phyloP scores from a whole-genome alignment of 2,113 vertebrate species.

The Scatophagus argus region DNA sequence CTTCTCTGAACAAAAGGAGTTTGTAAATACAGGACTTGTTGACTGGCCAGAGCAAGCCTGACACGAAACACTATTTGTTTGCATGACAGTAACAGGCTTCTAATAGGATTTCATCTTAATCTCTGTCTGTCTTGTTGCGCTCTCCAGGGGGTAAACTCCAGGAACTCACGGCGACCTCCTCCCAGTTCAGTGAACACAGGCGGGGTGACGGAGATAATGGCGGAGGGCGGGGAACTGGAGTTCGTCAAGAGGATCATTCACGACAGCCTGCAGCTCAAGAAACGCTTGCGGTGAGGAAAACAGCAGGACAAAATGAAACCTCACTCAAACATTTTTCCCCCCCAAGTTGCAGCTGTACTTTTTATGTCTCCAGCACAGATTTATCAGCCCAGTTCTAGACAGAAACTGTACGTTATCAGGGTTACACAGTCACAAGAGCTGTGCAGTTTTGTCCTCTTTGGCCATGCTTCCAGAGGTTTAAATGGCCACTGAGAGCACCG shows the following conservation, averaged over 20 bases:
- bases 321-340: neutral
- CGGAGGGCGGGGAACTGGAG: conserved; percentile 97
- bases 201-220: conserved; percentile 99
- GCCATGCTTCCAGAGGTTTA: conserved; percentile 36
- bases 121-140: conserved; percentile 60
- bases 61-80: conserved; percentile 46
- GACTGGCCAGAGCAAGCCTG: neutral
- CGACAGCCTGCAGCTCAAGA: conserved; percentile 98
- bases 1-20: neutral
- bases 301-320: neutral
- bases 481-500: conserved; percentile 36
- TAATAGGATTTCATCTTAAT: conserved; percentile 72
- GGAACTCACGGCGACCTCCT: conserved; percentile 94
- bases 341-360: neutral
- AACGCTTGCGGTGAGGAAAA: conserved; percentile 88
- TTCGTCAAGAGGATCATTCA: conserved; percentile 99
- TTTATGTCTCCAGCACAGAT: neutral
- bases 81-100: conserved; percentile 32
- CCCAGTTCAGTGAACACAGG: conserved; percentile 99
- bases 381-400: neutral
- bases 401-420: neutral
- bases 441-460: conserved; percentile 18
- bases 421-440: neutral
- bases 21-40: conserved; percentile 13
- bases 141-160: conserved; percentile 94